Percentiles rank a stretch among this genome's conserved stretches.
These are phyloP conservation scores for Furcula furcula DNA, from an alignment of 2,888 invertebrate genomes.

Conservation along the genomic window DNA sequence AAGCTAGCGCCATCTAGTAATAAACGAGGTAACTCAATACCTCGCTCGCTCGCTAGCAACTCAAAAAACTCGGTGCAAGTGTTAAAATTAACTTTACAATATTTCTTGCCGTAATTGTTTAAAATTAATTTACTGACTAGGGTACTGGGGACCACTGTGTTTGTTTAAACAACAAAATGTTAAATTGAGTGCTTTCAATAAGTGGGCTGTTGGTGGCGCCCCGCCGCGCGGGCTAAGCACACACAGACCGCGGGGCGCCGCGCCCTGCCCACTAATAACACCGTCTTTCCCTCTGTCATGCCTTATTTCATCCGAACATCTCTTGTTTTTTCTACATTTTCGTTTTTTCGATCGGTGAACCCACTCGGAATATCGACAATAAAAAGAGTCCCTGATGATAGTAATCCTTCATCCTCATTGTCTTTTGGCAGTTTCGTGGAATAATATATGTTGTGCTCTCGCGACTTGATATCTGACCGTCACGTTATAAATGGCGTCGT, in stretches of 20 bases:
- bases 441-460: constrained; percentile 76
- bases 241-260: constrained; percentile 80
- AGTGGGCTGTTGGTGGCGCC: constrained; percentile 57
- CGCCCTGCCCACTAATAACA: constrained; percentile 73
- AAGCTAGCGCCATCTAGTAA: constrained; percentile 33
- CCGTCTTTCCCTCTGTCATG: constrained; percentile 74
- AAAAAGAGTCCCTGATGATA: constrained; percentile 77
- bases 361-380: constrained; percentile 71
- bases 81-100: neutral
- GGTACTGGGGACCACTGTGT: constrained; percentile 46
- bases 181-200: constrained; percentile 75
- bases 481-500: constrained; percentile 80
- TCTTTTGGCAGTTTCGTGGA: constrained; percentile 81
- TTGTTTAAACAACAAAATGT: constrained; percentile 74
- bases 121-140: constrained; percentile 59
- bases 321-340: constrained; percentile 68
- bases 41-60: neutral
- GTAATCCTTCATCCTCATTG: constrained; percentile 81
- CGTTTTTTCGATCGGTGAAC: constrained; percentile 59
- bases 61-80: no score
- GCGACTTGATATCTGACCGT: constrained; percentile 77
- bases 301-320: constrained; percentile 72
- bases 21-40: constrained; percentile 7
- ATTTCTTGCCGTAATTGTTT: constrained; percentile 13
- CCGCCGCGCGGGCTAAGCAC: constrained; percentile 67